These are phyloP conservation scores for Anguilla anguilla DNA, from an alignment of 2,797 vertebrate genomes.

Conservation along the genomic window DNA sequence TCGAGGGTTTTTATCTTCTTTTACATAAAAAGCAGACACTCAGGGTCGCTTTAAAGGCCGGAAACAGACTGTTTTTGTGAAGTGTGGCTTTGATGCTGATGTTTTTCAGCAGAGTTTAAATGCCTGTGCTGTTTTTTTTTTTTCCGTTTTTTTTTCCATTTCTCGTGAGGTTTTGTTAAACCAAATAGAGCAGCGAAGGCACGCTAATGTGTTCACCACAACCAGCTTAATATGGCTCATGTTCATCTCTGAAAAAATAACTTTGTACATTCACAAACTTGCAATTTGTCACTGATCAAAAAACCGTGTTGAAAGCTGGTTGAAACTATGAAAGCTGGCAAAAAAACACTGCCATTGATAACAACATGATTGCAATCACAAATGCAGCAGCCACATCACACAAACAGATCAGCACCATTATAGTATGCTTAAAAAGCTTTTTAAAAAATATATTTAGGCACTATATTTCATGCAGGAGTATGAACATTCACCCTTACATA, in stretches of 20 bases:
- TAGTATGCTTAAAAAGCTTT: background rate
- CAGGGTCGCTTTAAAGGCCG: background rate
- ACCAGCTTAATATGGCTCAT: constrained; percentile 32
- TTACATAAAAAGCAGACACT: constrained; percentile 3
- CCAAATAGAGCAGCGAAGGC: constrained; percentile 18
- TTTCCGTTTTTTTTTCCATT: background rate
- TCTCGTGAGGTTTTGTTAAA: constrained; percentile 52
- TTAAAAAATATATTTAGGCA: background rate
- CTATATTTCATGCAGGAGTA: background rate
- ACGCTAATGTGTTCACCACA: constrained; percentile 54
- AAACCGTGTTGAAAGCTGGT: background rate
- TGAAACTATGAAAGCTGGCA: background rate
- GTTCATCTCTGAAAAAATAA: constrained; percentile 25
- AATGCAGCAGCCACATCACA: background rate
- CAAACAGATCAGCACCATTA: background rate
- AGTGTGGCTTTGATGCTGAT: background rate
- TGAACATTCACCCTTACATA: constrained; percentile 56
- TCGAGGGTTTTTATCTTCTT: background rate
- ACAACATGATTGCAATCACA: background rate
- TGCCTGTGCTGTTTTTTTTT: background rate
- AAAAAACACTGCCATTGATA: background rate
- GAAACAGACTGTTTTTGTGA: background rate
- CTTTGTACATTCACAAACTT: background rate
- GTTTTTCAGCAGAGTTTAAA: background rate
- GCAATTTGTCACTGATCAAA: background rate